These are phyloP conservation scores for Hololepta plana DNA, from an alignment of 2,888 invertebrate species.

Conservation along the genomic window DNA sequence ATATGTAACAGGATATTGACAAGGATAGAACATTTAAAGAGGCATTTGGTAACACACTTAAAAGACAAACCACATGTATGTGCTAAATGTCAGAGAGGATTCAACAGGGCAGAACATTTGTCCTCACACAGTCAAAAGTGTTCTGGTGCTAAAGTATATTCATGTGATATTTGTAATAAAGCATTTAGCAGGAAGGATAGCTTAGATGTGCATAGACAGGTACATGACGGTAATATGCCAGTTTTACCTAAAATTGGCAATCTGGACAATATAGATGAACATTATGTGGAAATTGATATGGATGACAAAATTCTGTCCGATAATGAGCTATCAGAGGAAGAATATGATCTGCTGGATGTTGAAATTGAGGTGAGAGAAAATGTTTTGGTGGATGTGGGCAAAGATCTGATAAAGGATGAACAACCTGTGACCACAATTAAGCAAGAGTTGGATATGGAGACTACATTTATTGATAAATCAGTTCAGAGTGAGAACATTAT, in stretches of 20 bases:
- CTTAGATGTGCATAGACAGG: slow-evolving; percentile 22
- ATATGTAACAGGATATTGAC: slow-evolving; percentile 26
- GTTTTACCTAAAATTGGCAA: slow-evolving; percentile 24
- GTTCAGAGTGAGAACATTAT: slow-evolving; percentile 6
- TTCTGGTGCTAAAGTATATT: slow-evolving; percentile 26
- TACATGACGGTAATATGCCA: slow-evolving; percentile 22
- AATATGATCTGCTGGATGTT: slow-evolving; percentile 2
- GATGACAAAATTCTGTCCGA: slow-evolving; percentile 11
- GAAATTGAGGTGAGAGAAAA: slow-evolving; percentile 6
- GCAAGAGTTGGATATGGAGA: no score
- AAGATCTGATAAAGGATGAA: background rate
- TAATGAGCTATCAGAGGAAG: slow-evolving; percentile 1
- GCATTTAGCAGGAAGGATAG: slow-evolving; percentile 26
- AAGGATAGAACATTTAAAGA: slow-evolving; percentile 24
- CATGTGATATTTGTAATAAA: slow-evolving; percentile 29
- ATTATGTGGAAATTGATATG: slow-evolving; percentile 21
- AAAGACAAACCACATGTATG: slow-evolving; percentile 26
- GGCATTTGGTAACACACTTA: slow-evolving; percentile 25
- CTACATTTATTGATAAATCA: slow-evolving; percentile 8
- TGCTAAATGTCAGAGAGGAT: slow-evolving; percentile 24
- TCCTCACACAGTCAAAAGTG: slow-evolving; percentile 23
- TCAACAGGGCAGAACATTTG: slow-evolving; percentile 25
- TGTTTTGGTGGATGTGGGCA: slow-evolving; percentile 1
- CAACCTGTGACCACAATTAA: no score
- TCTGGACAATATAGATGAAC: slow-evolving; percentile 25